Conservation (phyloP, 2,797 vertebrate genomes). For the Brachyrhaphis roseni region DNA sequence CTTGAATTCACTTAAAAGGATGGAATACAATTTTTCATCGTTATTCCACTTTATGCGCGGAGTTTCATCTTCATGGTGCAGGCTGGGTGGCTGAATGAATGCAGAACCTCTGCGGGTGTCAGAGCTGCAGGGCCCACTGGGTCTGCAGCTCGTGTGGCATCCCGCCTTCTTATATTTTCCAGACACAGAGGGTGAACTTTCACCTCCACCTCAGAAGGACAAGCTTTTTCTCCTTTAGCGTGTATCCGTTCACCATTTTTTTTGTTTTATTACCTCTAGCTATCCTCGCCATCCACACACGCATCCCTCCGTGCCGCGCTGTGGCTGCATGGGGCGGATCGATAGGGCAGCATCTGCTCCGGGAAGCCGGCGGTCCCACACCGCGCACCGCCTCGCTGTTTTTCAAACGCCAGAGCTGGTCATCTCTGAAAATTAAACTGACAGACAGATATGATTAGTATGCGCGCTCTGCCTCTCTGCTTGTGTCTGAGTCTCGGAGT, state of each 20-base stretch:
- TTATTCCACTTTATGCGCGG: conserved; percentile 2
- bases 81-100: conserved; percentile 1
- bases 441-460: conserved; percentile 81
- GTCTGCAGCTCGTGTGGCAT: conserved; percentile 55
- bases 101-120: conserved; percentile 15
- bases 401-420: conserved; percentile 79
- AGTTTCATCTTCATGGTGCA: neutral
- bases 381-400: conserved; percentile 69
- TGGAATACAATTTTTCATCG: conserved; percentile 3
- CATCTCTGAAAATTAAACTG: conserved; percentile 85
- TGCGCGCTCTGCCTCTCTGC: conserved; percentile 64
- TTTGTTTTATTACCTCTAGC: conserved; percentile 72
- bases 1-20: conserved; percentile 8
- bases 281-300: conserved; percentile 60
- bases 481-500: conserved; percentile 33
- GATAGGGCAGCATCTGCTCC: conserved; percentile 85
- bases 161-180: conserved; percentile 60
- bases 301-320: conserved; percentile 57
- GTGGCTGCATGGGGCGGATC: conserved; percentile 70
- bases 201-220: conserved; percentile 72
- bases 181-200: conserved; percentile 81
- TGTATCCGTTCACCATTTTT: conserved; percentile 73
- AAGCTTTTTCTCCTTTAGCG: conserved; percentile 58
- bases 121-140: conserved; percentile 12
- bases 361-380: conserved; percentile 80